phyloP scores from a whole-genome alignment of 1,140 invertebrate species.

The Globodera ellingtonae region DNA sequence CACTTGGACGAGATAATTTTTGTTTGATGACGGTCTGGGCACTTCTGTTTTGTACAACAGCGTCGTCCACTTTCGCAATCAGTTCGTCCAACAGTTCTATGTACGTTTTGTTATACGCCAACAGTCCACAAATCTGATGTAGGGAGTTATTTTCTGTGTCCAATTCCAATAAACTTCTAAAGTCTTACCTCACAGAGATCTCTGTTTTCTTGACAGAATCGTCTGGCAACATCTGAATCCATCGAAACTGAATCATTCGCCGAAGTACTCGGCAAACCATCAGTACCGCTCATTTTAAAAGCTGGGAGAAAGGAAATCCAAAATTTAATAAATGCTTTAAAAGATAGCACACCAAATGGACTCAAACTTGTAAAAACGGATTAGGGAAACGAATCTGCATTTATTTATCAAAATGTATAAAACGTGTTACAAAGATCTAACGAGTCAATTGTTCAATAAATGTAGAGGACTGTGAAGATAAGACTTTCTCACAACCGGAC shows the following conservation, averaged over 20 bases:
- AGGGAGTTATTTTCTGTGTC: not conserved
- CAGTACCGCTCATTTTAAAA: not conserved
- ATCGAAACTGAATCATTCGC: slow-evolving; percentile 2
- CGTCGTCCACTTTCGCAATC: slow-evolving; percentile 35
- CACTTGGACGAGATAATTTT: not conserved
- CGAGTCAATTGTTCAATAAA: not conserved
- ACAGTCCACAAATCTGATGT: not conserved
- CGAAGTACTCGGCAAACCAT: slow-evolving; percentile 21
- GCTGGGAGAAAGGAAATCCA: too few species aligned
- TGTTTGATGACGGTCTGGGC: not conserved
- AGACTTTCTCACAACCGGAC: not conserved
- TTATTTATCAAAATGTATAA: not conserved
- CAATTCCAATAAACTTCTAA: not conserved
- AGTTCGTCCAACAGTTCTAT: slow-evolving; percentile 31
- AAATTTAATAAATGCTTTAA: too few species aligned
- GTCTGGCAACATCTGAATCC: slow-evolving; percentile 12
- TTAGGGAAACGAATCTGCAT: not conserved
- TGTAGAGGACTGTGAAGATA: not conserved
- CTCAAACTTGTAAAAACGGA: not conserved
- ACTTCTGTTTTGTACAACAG: slow-evolving; percentile 27
- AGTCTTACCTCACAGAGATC: not conserved
- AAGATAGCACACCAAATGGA: too few species aligned
- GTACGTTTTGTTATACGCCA: slow-evolving; percentile 31
- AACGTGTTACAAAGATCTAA: not conserved
- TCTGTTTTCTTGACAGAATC: slow-evolving; percentile 15